phyloP scores from a whole-genome alignment of 2,888 invertebrate genomes.

The Cerceris ruficornis region DNA sequence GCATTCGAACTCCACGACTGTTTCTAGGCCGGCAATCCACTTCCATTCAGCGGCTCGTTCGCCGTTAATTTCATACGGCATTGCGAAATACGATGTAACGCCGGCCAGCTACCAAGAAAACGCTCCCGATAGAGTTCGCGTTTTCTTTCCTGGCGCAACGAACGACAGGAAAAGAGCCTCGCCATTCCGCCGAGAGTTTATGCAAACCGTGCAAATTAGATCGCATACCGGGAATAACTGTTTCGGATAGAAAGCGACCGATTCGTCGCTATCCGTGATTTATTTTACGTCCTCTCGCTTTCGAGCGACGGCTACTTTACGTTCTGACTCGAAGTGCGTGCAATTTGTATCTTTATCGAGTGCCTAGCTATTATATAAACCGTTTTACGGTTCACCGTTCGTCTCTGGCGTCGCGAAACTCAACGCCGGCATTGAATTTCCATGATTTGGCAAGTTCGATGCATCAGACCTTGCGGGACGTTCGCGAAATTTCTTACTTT shows the following conservation, averaged over 20 bases:
- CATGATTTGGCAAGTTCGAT: not conserved
- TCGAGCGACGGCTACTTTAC: slow-evolving; percentile 3
- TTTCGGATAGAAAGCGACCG: slow-evolving; percentile 49
- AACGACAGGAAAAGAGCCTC: not conserved
- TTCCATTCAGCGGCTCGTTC: slow-evolving; percentile 47
- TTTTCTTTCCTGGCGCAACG: slow-evolving; percentile 2
- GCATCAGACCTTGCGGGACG: no score
- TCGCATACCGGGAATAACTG: slow-evolving; percentile 58
- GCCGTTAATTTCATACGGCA: slow-evolving; percentile 43
- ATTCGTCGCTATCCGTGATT: slow-evolving; percentile 17
- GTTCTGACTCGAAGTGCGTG: not conserved
- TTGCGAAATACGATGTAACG: slow-evolving; percentile 64
- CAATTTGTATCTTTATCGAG: not conserved
- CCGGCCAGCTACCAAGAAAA: slow-evolving; percentile 21
- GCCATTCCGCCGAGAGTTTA: slow-evolving; percentile 43
- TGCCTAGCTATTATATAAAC: not conserved
- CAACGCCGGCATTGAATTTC: not conserved
- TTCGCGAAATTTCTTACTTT: no score
- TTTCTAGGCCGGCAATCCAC: slow-evolving; percentile 41
- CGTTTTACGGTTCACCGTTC: not conserved
- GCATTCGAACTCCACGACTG: slow-evolving; percentile 40
- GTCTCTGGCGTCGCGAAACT: not conserved
- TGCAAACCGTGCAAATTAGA: slow-evolving; percentile 62
- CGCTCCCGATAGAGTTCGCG: slow-evolving; percentile 12
- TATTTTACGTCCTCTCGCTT: slow-evolving; percentile 27